phyloP scores from a whole-genome alignment of 2,113 vertebrate species.

The Dipodomys merriami region DNA sequence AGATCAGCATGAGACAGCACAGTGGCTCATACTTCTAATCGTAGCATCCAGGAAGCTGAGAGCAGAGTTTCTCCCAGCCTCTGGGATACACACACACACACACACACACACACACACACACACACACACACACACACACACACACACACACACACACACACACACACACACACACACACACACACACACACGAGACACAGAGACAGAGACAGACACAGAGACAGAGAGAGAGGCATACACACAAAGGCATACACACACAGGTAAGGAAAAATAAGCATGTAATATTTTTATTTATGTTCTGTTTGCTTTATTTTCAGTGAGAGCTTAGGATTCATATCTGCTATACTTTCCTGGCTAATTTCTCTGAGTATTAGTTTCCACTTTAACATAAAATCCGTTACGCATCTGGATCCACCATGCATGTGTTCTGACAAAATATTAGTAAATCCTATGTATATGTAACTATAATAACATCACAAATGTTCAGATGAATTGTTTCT shows the following conservation, averaged over 20 bases:
- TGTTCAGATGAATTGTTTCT: conserved; percentile 39
- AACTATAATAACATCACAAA: background rate
- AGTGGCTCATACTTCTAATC: background rate
- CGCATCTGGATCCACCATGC: background rate
- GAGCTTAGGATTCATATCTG: too few relatives aligned
- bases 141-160: too few relatives aligned
- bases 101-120: too few relatives aligned
- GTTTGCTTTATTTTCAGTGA: background rate
- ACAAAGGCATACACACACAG: too few relatives aligned
- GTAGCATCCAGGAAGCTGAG: background rate
- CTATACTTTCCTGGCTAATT: background rate
- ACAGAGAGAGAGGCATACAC: too few relatives aligned
- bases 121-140: too few relatives aligned
- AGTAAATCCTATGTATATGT: background rate
- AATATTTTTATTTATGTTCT: background rate
- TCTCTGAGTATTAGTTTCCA: background rate
- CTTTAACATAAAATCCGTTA: background rate
- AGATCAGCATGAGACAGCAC: background rate
- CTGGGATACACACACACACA: too few relatives aligned
- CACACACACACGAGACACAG: too few relatives aligned
- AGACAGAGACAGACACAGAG: too few relatives aligned
- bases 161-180: too few relatives aligned
- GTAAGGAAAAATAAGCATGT: background rate
- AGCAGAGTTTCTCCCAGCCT: too few relatives aligned
- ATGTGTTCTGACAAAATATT: background rate